Conservation (phyloP, 1,140 invertebrate species). For the Drosophila pachea region DNA sequence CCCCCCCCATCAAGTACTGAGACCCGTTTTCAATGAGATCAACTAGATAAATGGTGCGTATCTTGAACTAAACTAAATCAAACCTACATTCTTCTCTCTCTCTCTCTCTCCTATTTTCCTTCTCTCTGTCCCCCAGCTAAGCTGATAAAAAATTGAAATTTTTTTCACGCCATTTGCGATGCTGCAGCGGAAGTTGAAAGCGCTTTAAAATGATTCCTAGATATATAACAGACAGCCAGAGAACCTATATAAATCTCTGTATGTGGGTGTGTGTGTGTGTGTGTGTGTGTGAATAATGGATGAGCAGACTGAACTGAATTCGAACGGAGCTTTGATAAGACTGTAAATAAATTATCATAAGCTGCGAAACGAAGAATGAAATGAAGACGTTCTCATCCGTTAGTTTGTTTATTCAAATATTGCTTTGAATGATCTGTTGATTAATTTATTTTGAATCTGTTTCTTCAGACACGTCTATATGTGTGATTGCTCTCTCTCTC, state of each 20-base stretch:
- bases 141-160: constrained; percentile 35
- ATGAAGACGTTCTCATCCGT: neutral
- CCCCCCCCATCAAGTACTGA: constrained; percentile 36
- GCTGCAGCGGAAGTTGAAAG: constrained; percentile 32
- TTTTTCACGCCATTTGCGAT: constrained; percentile 34
- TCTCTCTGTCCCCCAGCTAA: constrained; percentile 10
- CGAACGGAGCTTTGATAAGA: neutral
- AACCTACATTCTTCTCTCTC: neutral
- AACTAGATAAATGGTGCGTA: constrained; percentile 75
- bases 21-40: constrained; percentile 71
- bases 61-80: constrained; percentile 46
- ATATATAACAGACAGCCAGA: constrained; percentile 22
- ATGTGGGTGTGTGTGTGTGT: neutral
- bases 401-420: neutral
- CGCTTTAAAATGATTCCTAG: constrained; percentile 17
- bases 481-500: no score
- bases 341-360: neutral
- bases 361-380: neutral
- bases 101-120: neutral
- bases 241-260: neutral
- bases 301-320: neutral
- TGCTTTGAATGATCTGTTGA: neutral
- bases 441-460: neutral
- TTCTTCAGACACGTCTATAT: no score
- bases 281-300: neutral